Conservation (phyloP, 2,797 vertebrate species). For the Psittacula derbiana region DNA sequence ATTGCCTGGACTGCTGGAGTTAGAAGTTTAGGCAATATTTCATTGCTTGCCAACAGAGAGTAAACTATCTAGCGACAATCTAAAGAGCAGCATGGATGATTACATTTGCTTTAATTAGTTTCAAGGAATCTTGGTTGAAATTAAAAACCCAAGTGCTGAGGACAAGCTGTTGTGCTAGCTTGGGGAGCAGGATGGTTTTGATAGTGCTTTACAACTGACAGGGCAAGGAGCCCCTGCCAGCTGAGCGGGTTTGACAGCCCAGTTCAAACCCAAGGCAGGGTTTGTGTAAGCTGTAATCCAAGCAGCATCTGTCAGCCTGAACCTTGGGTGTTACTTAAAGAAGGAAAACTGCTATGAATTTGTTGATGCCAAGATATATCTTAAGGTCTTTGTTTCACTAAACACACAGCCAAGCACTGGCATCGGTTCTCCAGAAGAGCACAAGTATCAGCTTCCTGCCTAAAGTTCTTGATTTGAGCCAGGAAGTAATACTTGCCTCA, state of each 20-base stretch:
- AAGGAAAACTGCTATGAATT: not conserved
- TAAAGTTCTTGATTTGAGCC: not conserved
- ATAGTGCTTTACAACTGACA: not conserved
- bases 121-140: conserved; percentile 18
- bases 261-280: not conserved
- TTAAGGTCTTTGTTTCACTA: not conserved
- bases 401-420: not conserved
- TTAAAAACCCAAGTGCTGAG: not conserved
- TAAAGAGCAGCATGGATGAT: not conserved
- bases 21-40: not conserved
- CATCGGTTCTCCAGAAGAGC: not conserved
- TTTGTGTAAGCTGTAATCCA: not conserved
- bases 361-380: not conserved
- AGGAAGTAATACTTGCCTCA: not conserved
- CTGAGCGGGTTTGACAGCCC: not conserved
- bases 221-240: not conserved
- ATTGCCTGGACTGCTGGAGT: not conserved
- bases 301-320: not conserved
- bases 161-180: not conserved
- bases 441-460: not conserved
- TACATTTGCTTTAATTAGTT: conserved; percentile 27
- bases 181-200: not conserved
- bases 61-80: not conserved
- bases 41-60: not conserved
- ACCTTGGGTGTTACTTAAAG: not conserved